phyloP scores from a whole-genome alignment of 2,797 vertebrate genomes.

The Fistularia tabacaria region DNA sequence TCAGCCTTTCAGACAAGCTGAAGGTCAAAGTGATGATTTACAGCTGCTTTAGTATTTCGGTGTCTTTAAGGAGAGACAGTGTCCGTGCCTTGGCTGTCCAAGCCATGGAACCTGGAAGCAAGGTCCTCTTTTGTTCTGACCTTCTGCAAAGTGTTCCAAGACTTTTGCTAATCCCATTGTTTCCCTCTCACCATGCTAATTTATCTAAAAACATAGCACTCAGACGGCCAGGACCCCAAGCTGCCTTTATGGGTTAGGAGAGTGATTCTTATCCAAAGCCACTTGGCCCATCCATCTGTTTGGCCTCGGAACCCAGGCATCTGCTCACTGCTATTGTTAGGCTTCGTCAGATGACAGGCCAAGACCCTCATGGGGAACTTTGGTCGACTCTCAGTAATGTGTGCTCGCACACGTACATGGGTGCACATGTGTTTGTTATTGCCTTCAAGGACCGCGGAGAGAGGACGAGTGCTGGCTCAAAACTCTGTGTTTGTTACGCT shows the following conservation, averaged over 20 bases:
- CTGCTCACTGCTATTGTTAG: conserved; percentile 77
- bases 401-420: conserved; percentile 22
- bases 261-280: conserved; percentile 73
- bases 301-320: conserved; percentile 72
- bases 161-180: conserved; percentile 62
- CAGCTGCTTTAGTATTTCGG: conserved; percentile 63
- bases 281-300: conserved; percentile 76
- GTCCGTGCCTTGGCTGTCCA: conserved; percentile 41
- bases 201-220: conserved; percentile 74
- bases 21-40: conserved; percentile 40
- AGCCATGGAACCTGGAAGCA: conserved; percentile 33
- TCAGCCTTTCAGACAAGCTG: conserved; percentile 37
- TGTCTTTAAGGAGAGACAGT: conserved; percentile 37
- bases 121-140: conserved; percentile 58
- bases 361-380: conserved; percentile 70
- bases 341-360: conserved; percentile 77
- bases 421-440: conserved; percentile 39
- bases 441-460: conserved; percentile 44
- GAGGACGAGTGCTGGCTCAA: conserved; percentile 64
- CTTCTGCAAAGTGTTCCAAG: conserved; percentile 73
- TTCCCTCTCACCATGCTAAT: conserved; percentile 70
- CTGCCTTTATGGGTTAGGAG: conserved; percentile 61
- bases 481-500: conserved; percentile 67
- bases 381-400: conserved; percentile 54
- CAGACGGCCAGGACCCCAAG: conserved; percentile 71